Conservation (phyloP, 92 coral and sea anemone genomes). For the Heliopora coerulea region DNA sequence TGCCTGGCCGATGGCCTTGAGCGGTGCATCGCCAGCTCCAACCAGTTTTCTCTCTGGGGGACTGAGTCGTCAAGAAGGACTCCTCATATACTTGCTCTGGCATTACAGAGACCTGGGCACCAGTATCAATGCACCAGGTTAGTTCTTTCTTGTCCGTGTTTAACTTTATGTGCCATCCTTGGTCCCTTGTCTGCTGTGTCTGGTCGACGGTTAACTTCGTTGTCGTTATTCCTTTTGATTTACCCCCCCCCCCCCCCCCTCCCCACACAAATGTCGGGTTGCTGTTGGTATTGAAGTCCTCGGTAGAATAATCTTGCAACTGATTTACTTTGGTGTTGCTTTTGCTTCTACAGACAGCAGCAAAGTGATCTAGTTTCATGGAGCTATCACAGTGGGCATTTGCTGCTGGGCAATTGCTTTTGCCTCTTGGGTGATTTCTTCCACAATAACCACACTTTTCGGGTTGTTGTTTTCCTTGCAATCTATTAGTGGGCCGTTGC, state of each 20-base stretch:
- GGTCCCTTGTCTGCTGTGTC: constrained; percentile 35
- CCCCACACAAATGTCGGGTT: constrained; percentile 33
- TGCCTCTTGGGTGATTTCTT: no score
- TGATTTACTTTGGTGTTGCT: constrained; percentile 36
- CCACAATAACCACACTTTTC: no score
- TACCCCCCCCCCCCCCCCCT: constrained; percentile 21
- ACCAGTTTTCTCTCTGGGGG: no score
- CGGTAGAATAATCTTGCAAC: constrained; percentile 11
- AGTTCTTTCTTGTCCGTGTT: constrained; percentile 24
- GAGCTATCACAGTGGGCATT: constrained; percentile 48
- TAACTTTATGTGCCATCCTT: constrained; percentile 51
- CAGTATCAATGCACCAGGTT: constrained; percentile 52
- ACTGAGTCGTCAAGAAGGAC: constrained; percentile 28
- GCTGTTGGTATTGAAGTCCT: constrained; percentile 32
- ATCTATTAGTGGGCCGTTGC: constrained; percentile 34
- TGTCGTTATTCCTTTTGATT: constrained; percentile 9
- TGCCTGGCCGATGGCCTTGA: no score
- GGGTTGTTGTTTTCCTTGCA: no score
- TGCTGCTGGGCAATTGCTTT: constrained; percentile 61
- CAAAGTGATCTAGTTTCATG: constrained; percentile 42
- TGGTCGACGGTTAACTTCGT: constrained; percentile 29
- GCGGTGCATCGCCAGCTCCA: no score
- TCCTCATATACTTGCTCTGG: constrained; percentile 45
- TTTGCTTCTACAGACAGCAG: constrained; percentile 48
- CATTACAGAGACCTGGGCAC: no score